Evolutionary conservation across 2,797 vertebrate genomes (phyloP).

Genomic region (Catamblyrhynchus diadema): DNA sequence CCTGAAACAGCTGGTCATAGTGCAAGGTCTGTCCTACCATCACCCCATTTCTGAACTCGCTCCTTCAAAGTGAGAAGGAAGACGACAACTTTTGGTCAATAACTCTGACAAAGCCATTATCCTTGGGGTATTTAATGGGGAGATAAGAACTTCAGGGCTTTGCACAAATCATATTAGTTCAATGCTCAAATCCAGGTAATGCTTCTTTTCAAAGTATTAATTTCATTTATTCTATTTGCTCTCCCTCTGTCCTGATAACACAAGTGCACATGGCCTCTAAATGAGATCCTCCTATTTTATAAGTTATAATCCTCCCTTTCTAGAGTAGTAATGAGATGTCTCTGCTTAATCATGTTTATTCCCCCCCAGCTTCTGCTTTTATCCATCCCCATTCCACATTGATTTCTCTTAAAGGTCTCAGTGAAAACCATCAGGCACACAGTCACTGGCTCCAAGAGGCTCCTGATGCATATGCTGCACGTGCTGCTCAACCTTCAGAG

Average conservation of each 20-base stretch:
- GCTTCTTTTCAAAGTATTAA: conserved; percentile 73
- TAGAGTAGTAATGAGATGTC: conserved; percentile 58
- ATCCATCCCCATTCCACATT: conserved; percentile 21
- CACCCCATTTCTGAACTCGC: not conserved
- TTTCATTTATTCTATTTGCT: conserved; percentile 77
- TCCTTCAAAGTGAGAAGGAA: conserved; percentile 16
- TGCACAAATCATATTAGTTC: conserved; percentile 73
- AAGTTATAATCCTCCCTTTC: conserved; percentile 62
- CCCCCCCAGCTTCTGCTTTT: not conserved
- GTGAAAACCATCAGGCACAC: conserved; percentile 13
- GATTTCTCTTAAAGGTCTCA: conserved; percentile 58
- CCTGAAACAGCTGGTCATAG: not conserved
- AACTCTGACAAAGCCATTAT: conserved; percentile 65
- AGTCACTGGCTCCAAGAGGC: not conserved
- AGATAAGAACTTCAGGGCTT: conserved; percentile 70
- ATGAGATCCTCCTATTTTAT: conserved; percentile 56
- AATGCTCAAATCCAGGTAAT: conserved; percentile 70
- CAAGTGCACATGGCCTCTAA: conserved; percentile 38
- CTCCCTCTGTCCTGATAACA: conserved; percentile 70
- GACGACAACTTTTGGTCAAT: not conserved
- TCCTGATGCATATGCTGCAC: not conserved
- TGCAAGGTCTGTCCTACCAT: conserved; percentile 7
- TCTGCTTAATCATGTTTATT: conserved; percentile 32
- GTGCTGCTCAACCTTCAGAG: not conserved
- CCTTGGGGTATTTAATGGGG: conserved; percentile 56